Percentiles rank a stretch among this genome's conserved stretches.
phyloP scores from a whole-genome alignment of 2,113 vertebrate genomes.

The Gadus macrocephalus region DNA sequence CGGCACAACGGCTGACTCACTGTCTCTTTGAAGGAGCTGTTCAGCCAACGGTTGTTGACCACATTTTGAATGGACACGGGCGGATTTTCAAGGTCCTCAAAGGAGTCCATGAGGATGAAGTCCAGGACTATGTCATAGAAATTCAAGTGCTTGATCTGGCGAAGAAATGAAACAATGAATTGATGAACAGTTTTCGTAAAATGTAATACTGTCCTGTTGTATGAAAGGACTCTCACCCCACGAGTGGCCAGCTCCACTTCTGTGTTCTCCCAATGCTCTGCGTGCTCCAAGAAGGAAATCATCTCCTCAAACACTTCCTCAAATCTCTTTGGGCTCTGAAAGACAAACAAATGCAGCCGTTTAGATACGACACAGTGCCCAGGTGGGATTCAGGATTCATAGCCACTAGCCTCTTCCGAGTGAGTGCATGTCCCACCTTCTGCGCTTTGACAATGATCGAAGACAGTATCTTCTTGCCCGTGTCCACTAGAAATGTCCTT shows the following conservation, averaged over 20 bases:
- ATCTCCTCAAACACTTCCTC: slow-evolving; percentile 96
- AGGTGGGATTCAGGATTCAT: no score
- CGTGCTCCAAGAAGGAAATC: slow-evolving; percentile 87
- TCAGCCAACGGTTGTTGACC: slow-evolving; percentile 95
- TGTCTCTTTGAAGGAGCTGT: slow-evolving; percentile 94
- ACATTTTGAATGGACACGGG: slow-evolving; percentile 93
- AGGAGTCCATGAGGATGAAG: slow-evolving; percentile 97
- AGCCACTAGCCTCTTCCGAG: not conserved
- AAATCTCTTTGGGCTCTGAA: slow-evolving; percentile 91
- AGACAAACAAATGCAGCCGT: not conserved
- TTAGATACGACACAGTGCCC: not conserved
- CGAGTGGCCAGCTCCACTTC: slow-evolving; percentile 87
- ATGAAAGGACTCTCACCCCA: slow-evolving; percentile 73
- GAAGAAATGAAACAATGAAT: not conserved
- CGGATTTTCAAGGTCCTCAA: slow-evolving; percentile 97
- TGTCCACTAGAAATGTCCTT: slow-evolving; percentile 85
- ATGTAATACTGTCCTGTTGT: no score
- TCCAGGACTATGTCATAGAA: slow-evolving; percentile 97
- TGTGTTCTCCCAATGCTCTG: slow-evolving; percentile 89
- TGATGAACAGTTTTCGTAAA: not conserved
- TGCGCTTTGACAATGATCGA: slow-evolving; percentile 86
- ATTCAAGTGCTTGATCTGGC: slow-evolving; percentile 89
- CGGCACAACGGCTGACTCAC: slow-evolving; percentile 67
- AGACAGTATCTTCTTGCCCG: slow-evolving; percentile 90
- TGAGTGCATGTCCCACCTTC: slow-evolving; percentile 73